These are phyloP conservation scores for Subanguina moxae DNA, from an alignment of 1,140 invertebrate genomes.

Conservation along the genomic window DNA sequence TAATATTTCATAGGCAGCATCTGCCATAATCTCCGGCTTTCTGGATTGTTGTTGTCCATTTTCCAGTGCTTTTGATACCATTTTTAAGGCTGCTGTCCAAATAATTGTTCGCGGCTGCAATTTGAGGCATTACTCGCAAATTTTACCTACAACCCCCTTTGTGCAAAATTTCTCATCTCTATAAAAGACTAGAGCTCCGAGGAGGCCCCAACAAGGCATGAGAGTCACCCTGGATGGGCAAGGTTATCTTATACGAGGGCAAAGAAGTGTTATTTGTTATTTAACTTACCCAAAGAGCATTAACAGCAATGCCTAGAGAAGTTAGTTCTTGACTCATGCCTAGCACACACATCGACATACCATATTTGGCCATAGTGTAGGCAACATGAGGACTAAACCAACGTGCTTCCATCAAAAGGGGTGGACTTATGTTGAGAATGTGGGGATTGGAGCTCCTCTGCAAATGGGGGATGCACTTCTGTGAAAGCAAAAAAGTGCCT, in stretches of 20 bases:
- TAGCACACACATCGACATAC: slow-evolving; percentile 96
- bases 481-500: slow-evolving; percentile 87
- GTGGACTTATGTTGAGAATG: slow-evolving; percentile 91
- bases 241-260: too few species aligned
- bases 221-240: too few species aligned
- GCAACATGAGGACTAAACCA: slow-evolving; percentile 89
- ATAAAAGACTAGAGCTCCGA: too few species aligned
- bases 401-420: slow-evolving; percentile 77
- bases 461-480: slow-evolving; percentile 82
- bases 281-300: slow-evolving; percentile 73
- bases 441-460: slow-evolving; percentile 84
- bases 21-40: slow-evolving; percentile 84
- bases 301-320: slow-evolving; percentile 79
- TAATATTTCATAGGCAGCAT: slow-evolving; percentile 44
- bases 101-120: slow-evolving; percentile 68
- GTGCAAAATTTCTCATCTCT: not conserved
- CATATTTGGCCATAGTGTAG: slow-evolving; percentile 94
- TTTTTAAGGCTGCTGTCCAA: slow-evolving; percentile 89
- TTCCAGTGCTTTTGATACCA: slow-evolving; percentile 71
- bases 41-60: slow-evolving; percentile 64
- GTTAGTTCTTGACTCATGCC: slow-evolving; percentile 88
- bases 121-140: not conserved
- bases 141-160: not conserved
- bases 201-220: too few species aligned
- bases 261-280: too few species aligned